Base-by-base conservation (phyloP, 2,113 vertebrate species). In the Elachura formosa region DNA sequence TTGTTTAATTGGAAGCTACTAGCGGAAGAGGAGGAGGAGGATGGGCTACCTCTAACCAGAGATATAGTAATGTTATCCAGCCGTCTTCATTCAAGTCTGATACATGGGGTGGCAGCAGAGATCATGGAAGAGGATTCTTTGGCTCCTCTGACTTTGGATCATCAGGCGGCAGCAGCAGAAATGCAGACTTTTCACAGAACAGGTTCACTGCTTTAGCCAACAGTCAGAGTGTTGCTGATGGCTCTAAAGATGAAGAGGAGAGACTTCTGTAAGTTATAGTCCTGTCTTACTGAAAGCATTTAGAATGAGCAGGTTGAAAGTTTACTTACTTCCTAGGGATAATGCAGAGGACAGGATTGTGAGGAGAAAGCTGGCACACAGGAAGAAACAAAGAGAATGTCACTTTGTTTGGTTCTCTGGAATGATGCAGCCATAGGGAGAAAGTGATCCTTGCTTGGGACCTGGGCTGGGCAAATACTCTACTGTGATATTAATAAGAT, bases 261-360 rank as follows among this genome's bases (percentile, higher is more conserved):
- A 98, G 98, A 54, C 96, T 98, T 87, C 74, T 99, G 99, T 99
- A 96, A 98, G 99, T 98, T 48, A 5, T 1, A 67, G 6, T 41
- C 23, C 43, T 85, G 5, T 67, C 21, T 48, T 29, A n/a, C 46
- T 63, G 40, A 41, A 69, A 62, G 22, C 4, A 7, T 82, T 87
- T 56, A 29, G 52, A 63, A 63, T 29, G 34, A 38, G 8, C 36
- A 24, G 51, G 41, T 59, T 43, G 72, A 72, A 78, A 56, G 48
- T n/a, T 71, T 23, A 16, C 13, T 51, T 51, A 20, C 38, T 74
- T 61, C 19, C 15, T 40, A 11, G 51, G 40, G 52, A 9, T 29
- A 79, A 22, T 4, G 21, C 17, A 63, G 43, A 41, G 29, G 26
- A 25, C 9, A 1, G 4, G n/a, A 18, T 74, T 0, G 0, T 9